These are phyloP conservation scores for Bolinopsis microptera DNA, from an alignment of 37 sponge, comb jelly and placozoan species.

Conservation along the genomic window DNA sequence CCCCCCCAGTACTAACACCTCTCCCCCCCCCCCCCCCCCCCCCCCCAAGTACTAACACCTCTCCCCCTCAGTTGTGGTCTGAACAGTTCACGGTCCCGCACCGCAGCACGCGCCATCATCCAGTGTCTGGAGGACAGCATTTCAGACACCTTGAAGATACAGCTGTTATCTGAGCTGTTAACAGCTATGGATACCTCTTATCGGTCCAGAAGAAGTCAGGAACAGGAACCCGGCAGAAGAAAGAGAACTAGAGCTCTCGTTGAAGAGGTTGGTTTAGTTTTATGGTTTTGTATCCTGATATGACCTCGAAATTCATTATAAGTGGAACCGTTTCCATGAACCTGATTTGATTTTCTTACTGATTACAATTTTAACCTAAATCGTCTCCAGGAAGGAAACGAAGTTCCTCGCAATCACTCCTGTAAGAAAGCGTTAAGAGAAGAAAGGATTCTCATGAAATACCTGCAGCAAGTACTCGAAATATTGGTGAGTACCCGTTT, in stretches of 20 bases:
- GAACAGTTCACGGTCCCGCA: slow-evolving; percentile 35
- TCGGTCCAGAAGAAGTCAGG: neutral
- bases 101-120: slow-evolving; percentile 57
- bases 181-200: slow-evolving; percentile 56
- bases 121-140: slow-evolving; percentile 62
- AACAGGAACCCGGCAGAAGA: neutral
- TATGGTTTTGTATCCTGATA: no score
- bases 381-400: neutral
- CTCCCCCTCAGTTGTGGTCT: slow-evolving; percentile 50
- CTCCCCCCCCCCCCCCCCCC: no score
- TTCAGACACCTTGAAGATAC: slow-evolving; percentile 31
- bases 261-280: neutral
- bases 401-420: slow-evolving; percentile 10
- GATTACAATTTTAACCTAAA: no score
- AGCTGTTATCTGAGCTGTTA: slow-evolving; percentile 38
- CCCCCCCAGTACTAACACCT: no score
- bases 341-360: no score
- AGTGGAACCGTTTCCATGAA: no score
- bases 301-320: no score
- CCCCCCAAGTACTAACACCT: no score
- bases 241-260: neutral
- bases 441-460: slow-evolving; percentile 34
- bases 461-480: slow-evolving; percentile 53
- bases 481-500: slow-evolving; percentile 28
- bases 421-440: slow-evolving; percentile 2